Evolutionary conservation across 2,888 invertebrate genomes (phyloP).

Genomic region (Zygogramma bicolorata): DNA sequence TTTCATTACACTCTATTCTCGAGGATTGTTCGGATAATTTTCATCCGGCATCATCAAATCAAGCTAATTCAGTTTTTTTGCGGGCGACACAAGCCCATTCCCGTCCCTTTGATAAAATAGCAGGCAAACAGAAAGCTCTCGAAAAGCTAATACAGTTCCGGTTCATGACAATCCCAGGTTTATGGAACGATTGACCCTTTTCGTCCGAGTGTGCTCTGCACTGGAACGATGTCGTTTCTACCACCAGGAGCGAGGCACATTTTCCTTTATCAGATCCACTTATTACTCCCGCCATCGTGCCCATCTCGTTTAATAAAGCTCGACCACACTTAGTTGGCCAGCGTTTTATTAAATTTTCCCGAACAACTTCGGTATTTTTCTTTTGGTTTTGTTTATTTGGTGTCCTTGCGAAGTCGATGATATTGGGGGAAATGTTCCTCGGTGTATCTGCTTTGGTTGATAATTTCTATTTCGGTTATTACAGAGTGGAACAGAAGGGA

Average conservation of each 20-base stretch:
- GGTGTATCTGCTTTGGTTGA: background rate
- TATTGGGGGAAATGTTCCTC: background rate
- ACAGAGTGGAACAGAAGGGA: too few species aligned
- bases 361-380: conserved; percentile 12
- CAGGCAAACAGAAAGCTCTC: conserved; percentile 51
- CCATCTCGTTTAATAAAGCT: conserved; percentile 49
- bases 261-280: conserved; percentile 55
- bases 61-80: conserved; percentile 6
- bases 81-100: conserved; percentile 31
- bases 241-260: conserved; percentile 50
- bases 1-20: background rate
- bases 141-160: conserved; percentile 55
- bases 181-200: conserved; percentile 58
- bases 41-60: conserved; percentile 13
- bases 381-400: conserved; percentile 2
- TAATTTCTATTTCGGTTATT: too few species aligned
- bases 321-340: conserved; percentile 44
- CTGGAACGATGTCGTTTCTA: conserved; percentile 47
- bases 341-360: conserved; percentile 34
- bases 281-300: conserved; percentile 48
- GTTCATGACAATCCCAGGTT: conserved; percentile 57
- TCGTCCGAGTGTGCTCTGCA: conserved; percentile 32
- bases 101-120: conserved; percentile 47
- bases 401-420: background rate
- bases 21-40: background rate